Conservation (phyloP, 2,888 invertebrate genomes). For the Drosophila helvetica region DNA sequence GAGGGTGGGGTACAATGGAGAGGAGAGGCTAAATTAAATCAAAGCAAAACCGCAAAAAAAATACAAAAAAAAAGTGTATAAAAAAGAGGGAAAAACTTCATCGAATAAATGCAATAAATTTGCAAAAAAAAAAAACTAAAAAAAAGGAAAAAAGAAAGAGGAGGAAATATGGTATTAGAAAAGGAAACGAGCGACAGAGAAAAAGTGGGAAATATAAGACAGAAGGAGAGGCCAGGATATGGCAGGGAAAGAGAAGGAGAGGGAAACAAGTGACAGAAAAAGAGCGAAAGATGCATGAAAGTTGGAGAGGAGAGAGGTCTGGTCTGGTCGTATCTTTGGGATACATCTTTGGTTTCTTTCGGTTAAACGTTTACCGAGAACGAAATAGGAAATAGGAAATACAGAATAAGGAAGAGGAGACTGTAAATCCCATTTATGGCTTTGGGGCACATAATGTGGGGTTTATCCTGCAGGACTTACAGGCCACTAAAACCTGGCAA, state of each 20-base stretch:
- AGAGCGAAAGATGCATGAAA: not conserved
- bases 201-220: not conserved
- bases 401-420: no score
- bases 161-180: constrained; percentile 2
- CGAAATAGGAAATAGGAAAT: not conserved
- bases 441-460: constrained; percentile 11
- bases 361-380: constrained; percentile 40
- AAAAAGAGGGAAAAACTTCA: constrained; percentile 27
- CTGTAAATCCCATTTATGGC: constrained; percentile 14
- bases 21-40: constrained; percentile 67
- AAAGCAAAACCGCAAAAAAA: constrained; percentile 67
- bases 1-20: constrained; percentile 20
- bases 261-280: not conserved
- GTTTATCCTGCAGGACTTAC: constrained; percentile 25
- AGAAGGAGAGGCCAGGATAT: not conserved
- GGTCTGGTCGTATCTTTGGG: not conserved
- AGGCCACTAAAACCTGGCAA: constrained; percentile 32
- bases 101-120: constrained; percentile 38
- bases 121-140: constrained; percentile 20
- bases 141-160: constrained; percentile 1
- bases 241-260: not conserved
- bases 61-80: not conserved
- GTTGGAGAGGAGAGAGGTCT: not conserved
- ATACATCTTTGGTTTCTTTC: constrained; percentile 3
- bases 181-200: not conserved